Percentiles rank a stretch among this genome's conserved stretches.
These are phyloP conservation scores for Lymantria monacha DNA, from an alignment of 2,888 invertebrate genomes.

Conservation along the genomic window DNA sequence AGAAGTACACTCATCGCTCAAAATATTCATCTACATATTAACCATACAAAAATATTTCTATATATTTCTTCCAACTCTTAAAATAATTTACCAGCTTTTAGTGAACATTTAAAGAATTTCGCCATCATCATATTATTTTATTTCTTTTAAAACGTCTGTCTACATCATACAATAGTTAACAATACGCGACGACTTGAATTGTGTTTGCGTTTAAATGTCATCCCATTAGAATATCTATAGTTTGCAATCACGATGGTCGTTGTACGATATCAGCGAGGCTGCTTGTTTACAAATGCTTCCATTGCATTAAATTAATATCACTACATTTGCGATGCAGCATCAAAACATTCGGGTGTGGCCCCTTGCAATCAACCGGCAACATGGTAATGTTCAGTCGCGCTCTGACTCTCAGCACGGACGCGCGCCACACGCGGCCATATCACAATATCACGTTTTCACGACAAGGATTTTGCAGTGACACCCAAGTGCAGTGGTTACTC, in stretches of 20 bases:
- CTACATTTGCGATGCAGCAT: conserved; percentile 33
- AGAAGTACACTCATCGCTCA: no score
- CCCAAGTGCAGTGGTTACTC: conserved; percentile 36
- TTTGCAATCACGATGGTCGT: conserved; percentile 31
- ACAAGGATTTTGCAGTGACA: conserved; percentile 1
- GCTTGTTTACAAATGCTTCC: conserved; percentile 30
- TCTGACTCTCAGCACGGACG: conserved; percentile 18
- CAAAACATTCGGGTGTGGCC: conserved; percentile 69
- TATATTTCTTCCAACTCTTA: no score
- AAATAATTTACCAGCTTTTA: no score
- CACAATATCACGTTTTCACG: conserved; percentile 1
- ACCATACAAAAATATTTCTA: no score
- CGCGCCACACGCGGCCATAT: conserved; percentile 11
- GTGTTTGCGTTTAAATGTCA: no score
- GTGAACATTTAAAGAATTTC: no score
- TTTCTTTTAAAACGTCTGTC: no score
- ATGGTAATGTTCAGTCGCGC: conserved; percentile 26
- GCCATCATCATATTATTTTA: no score
- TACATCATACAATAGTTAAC: no score
- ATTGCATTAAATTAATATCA: conserved; percentile 27
- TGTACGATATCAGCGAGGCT: conserved; percentile 39
- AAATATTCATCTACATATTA: no score
- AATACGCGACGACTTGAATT: no score
- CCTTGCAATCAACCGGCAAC: conserved; percentile 30
- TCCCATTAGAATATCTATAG: no score